Evolutionary conservation across 2,113 vertebrate species (phyloP), one percentile per base, ranked within the genome.

Genomic region (Brienomyrus longianalis): DNA sequence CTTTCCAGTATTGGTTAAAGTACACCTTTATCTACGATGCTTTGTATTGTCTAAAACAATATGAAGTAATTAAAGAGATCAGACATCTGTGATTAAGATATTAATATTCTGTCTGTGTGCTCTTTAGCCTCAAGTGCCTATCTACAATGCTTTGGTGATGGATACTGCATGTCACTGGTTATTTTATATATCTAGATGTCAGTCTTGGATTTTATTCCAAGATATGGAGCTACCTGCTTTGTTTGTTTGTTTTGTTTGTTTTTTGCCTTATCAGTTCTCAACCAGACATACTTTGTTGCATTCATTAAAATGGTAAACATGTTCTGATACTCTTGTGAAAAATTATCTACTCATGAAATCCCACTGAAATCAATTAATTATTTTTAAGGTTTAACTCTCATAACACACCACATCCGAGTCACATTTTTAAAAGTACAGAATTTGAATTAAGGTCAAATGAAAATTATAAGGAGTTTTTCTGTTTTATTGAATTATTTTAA

Each of bases 111-210:
- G 43, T 86, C 89, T 91, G 88, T 88, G 92, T 92, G 91, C 92
- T 94, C 91, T 93, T 94, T 93, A 92, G 94, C 95, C 94, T 91
- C 92, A 96, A 96, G 96, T 96, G 96, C 96, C 96, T 96, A 91
- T 85, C 43, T 66, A 93, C 91, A 51, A 90, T 92, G 91, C 91
- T 92, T 92, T 90, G 89, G 91, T 85, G 85, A 85, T 83, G 48
- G 88, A 91, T 92, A 92, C 87, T 90, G 52, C 35, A 50, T 90
- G 62, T 54, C 89, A n/a, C 31, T n/a, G 54, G 51, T 80, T 17
- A 47, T 45, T 74, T 19, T 51, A 66, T 15, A 35, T 56, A 51
- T 51, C 85, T 56, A 54, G 85, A 52, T 89, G 31, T 45, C 70
- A 56, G 5, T 86, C 51, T 74, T 59, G 51, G 52, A 83, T 5